Evolutionary conservation across 2,888 invertebrate genomes (phyloP), one percentile per base, ranked within the genome.

Genomic region (Archips xylosteana): DNA sequence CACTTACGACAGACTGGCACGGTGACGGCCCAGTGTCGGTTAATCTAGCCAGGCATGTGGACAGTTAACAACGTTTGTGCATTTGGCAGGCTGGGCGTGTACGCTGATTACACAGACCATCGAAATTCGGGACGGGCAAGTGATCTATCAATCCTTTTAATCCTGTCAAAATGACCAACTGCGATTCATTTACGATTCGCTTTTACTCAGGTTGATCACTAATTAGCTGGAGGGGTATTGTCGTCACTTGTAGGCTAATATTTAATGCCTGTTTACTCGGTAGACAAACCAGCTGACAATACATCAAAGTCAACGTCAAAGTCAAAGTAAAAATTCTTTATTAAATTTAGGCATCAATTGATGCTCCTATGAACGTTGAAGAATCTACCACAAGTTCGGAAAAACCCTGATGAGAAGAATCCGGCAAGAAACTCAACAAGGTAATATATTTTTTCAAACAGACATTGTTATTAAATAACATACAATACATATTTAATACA

Each of bases 61-160:
- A 86, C 88, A 87, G 85, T 81, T 83, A 78, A 91, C 90, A 91
- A 78, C 86, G 85, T 89, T 89, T 82, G 80, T 86, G 88, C 92
- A 90, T 91, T 87, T 88, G 87, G 76, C 82, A 78, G 76, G 75
- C 79, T 77, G 79, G 78, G 79, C 64, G 71, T 81, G 77, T 76
- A 78, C 76, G 77, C 80, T 85, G 82, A 88, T 87, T 85, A 86
- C 82, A 83, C 81, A 81, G 81, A 86, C 82, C 84, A 85, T 85
- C 81, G 80, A 79, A 82, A 77, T 54, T 47, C 79, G 79, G 81
- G 80, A 78, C 77, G 75, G 74, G 77, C 79, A 81, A 79, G 83
- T 81, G 82, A 86, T 85, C 87, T 84, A 84, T 83, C 89, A 87
- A 89, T 87, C 85, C 85, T 88, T 89, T 89, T 89, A 65, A 87